Percentiles rank a stretch among this genome's conserved stretches.
Evolutionary conservation across 2,797 vertebrate genomes (phyloP).

Genomic region (Otus scops): DNA sequence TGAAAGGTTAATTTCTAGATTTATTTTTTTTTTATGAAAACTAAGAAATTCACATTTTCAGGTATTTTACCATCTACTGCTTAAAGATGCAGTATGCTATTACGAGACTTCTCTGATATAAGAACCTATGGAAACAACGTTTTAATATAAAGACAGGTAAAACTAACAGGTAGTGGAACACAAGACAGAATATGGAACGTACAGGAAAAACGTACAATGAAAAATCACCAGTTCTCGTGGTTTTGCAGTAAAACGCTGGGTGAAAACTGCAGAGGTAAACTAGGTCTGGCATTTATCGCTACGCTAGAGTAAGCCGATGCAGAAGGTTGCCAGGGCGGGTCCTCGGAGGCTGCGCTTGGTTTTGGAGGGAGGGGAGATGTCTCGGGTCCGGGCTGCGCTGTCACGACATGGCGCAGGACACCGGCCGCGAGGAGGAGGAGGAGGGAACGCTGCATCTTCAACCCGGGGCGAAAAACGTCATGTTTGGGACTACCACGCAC

Average conservation of each 20-base stretch:
- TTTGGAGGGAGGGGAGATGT: background rate
- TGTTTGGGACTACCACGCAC: constrained; percentile 55
- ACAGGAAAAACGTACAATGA: background rate
- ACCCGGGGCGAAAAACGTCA: background rate
- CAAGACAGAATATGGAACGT: background rate
- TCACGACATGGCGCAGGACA: constrained; percentile 12
- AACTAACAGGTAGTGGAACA: constrained; percentile 61
- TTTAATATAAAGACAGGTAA: constrained; percentile 49
- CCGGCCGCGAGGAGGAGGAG: background rate
- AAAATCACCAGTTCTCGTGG: constrained; percentile 8
- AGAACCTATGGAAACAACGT: constrained; percentile 57
- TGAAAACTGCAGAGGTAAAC: background rate
- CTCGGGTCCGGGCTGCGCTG: background rate
- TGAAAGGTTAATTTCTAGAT: constrained; percentile 73
- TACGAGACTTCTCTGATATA: constrained; percentile 28
- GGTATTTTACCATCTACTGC: constrained; percentile 74
- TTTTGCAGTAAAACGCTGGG: background rate
- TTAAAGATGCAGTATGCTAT: constrained; percentile 58
- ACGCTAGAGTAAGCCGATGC: constrained; percentile 12
- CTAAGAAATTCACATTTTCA: constrained; percentile 83
- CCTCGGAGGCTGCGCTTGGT: background rate
- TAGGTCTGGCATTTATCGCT: background rate
- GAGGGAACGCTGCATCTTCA: constrained; percentile 4
- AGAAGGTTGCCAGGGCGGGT: background rate
- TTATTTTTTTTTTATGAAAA: constrained; percentile 62